A percentile compares a stretch with the other conserved stretches of the same genome.
phyloP scores from a whole-genome alignment of 2,113 vertebrate species.

The Lethenteron camtschaticum region DNA sequence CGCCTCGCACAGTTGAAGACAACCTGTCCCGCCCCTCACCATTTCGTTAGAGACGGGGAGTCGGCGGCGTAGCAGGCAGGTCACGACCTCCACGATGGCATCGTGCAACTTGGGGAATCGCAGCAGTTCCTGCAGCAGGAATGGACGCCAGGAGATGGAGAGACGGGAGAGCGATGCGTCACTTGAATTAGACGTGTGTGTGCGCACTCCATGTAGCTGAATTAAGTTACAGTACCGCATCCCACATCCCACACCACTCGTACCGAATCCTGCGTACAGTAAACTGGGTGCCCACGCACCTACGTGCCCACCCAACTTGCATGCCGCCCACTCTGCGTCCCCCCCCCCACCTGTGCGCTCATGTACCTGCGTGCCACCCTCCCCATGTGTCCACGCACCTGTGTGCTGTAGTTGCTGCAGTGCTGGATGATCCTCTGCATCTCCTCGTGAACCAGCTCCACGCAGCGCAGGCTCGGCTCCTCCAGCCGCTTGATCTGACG shows the following conservation, averaged over 20 bases:
- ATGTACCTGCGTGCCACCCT: background rate
- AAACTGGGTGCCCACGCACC: background rate
- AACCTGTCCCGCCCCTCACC: conserved; percentile 23
- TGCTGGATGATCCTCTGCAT: conserved; percentile 98
- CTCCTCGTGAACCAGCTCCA: conserved; percentile 92
- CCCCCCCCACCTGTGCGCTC: background rate
- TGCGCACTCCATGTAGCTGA: no score
- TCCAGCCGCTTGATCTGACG: conserved; percentile 84
- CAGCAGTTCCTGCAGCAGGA: conserved; percentile 42
- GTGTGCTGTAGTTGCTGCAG: conserved; percentile 92
- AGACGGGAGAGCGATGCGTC: no score
- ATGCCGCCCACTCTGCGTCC: background rate
- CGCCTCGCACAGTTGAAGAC: no score
- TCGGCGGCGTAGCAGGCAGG: conserved; percentile 64
- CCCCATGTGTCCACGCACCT: conserved; percentile 26
- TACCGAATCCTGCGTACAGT: no score
- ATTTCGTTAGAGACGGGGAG: conserved; percentile 94
- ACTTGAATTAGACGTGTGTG: no score
- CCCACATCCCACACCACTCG: no score
- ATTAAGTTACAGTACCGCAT: no score
- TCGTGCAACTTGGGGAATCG: conserved; percentile 93
- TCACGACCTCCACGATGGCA: conserved; percentile 96
- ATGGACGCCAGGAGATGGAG: no score
- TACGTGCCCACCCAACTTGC: background rate
- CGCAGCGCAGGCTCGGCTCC: conserved; percentile 82